Evolutionary conservation across 2,888 invertebrate genomes (phyloP).

Genomic region (Eupithecia exiguata): DNA sequence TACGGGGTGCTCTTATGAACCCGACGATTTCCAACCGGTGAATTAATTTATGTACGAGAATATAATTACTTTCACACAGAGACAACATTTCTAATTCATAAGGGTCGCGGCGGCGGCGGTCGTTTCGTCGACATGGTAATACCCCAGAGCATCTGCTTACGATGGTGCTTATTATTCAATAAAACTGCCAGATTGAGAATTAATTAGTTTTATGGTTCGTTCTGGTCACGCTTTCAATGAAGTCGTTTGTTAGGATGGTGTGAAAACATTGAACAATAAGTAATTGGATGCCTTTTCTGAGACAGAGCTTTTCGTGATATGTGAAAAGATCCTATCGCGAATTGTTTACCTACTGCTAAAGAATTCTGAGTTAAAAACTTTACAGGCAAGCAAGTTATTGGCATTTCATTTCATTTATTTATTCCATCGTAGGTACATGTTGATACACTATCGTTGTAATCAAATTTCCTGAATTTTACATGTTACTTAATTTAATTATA

Average conservation of each 20-base stretch:
- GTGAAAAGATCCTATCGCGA: constrained; percentile 13
- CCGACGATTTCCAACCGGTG: constrained; percentile 36
- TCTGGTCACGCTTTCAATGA: constrained; percentile 29
- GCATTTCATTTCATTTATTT: too few species aligned
- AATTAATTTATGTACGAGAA: constrained; percentile 59
- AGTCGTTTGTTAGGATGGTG: constrained; percentile 14
- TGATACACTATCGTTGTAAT: too few species aligned
- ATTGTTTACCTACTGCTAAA: background rate
- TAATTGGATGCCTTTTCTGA: constrained; percentile 6
- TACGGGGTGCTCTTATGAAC: constrained; percentile 35
- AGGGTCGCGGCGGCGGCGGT: constrained; percentile 61
- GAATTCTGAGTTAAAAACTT: background rate
- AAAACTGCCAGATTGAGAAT: constrained; percentile 63
- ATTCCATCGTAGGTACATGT: too few species aligned
- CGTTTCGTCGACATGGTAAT: constrained; percentile 55
- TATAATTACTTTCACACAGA: constrained; percentile 68
- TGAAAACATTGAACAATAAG: constrained; percentile 18
- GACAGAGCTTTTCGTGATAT: background rate
- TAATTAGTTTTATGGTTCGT: constrained; percentile 49
- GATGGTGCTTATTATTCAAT: constrained; percentile 67
- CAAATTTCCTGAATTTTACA: too few species aligned
- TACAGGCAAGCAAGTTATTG: background rate
- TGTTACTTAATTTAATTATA: too few species aligned
- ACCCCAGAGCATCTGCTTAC: constrained; percentile 62
- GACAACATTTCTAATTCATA: constrained; percentile 68